phyloP scores from a whole-genome alignment of 1,140 invertebrate species.

The Sitophilus oryzae region DNA sequence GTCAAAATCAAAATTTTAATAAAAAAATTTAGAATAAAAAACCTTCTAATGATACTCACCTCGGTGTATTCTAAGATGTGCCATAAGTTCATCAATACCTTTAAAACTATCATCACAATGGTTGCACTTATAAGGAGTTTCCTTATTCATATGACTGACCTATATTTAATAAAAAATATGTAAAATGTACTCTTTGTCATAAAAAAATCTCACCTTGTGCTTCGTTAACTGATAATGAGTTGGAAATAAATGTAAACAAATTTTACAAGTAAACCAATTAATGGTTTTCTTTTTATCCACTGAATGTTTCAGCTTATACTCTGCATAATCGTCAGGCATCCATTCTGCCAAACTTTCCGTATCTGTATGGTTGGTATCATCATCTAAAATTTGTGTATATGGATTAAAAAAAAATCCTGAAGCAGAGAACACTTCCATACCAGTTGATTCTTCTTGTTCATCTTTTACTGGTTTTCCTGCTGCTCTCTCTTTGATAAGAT shows the following conservation, averaged over 20 bases:
- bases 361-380: no score
- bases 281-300: conserved; percentile 16
- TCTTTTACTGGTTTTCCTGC: conserved; percentile 1
- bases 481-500: conserved; percentile 8
- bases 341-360: conserved; percentile 24
- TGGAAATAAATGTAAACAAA: conserved; percentile 25
- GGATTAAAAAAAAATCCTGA: no score
- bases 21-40: no score
- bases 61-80: conserved; percentile 31
- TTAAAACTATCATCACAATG: conserved; percentile 25
- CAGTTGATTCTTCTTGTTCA: not conserved
- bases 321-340: conserved; percentile 30
- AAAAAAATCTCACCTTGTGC: conserved; percentile 20
- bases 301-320: conserved; percentile 29
- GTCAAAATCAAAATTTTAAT: no score
- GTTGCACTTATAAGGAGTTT: conserved; percentile 28
- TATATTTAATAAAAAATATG: conserved; percentile 10
- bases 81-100: conserved; percentile 27
- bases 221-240: conserved; percentile 29
- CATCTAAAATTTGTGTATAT: no score
- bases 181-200: not conserved
- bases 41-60: no score
- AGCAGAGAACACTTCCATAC: no score
- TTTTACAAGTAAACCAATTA: conserved; percentile 28
- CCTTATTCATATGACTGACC: conserved; percentile 14